Evolutionary conservation across 2,797 vertebrate genomes (phyloP).

Genomic region (Crypturellus tataupa): DNA sequence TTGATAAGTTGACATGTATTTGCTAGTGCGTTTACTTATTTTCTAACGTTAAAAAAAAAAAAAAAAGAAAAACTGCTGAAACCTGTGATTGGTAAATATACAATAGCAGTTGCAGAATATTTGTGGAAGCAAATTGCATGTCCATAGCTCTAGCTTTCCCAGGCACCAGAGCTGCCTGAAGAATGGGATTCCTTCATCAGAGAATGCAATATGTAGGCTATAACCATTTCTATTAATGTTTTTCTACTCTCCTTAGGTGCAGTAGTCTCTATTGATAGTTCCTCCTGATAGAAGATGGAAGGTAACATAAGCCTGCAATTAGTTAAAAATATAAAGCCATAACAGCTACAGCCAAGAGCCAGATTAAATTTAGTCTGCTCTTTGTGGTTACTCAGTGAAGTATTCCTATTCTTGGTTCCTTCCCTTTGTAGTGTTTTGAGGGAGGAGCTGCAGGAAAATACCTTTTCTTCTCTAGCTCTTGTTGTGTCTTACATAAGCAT

Average conservation of each 20-base stretch:
- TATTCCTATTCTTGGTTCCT: not conserved
- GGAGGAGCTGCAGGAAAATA: not conserved
- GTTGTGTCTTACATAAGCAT: not conserved
- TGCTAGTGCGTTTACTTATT: not conserved
- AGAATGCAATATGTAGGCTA: not conserved
- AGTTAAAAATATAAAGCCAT: not conserved
- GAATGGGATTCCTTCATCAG: not conserved
- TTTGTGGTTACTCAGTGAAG: not conserved
- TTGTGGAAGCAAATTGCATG: not conserved
- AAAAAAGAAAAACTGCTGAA: not conserved
- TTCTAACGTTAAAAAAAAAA: not conserved
- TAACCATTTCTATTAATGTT: not conserved
- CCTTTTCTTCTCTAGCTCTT: not conserved
- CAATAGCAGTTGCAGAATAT: not conserved
- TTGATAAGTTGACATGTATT: not conserved
- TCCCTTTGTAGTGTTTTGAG: not conserved
- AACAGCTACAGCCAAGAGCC: not conserved
- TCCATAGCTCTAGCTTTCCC: not conserved
- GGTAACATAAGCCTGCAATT: not conserved
- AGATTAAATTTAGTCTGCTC: not conserved
- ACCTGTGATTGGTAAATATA: not conserved
- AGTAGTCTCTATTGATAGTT: too few species aligned
- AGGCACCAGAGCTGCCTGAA: not conserved
- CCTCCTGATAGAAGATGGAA: not conserved
- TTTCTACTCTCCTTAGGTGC: not conserved